phyloP scores from a whole-genome alignment of 2,113 vertebrate species.

The Prunella fulvescens region DNA sequence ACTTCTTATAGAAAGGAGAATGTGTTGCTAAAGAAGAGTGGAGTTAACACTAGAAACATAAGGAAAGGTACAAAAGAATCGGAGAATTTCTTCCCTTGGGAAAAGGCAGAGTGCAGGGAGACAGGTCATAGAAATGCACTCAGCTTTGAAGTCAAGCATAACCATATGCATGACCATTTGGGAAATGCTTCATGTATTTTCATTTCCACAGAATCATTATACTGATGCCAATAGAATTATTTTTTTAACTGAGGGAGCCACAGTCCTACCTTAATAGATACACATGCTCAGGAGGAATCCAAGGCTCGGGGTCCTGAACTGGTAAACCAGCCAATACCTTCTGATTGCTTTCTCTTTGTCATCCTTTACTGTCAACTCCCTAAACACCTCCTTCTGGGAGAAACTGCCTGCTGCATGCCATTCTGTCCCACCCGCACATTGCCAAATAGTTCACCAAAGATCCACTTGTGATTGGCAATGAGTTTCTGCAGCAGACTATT shows the following conservation, averaged over 20 bases:
- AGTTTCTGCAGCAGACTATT: not conserved
- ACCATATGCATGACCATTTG: constrained; percentile 3
- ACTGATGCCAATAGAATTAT: not conserved
- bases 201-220: not conserved
- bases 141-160: constrained; percentile 40
- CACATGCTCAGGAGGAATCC: not conserved
- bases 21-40: not conserved
- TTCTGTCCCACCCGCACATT: not conserved
- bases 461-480: not conserved
- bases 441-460: not conserved
- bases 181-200: constrained; percentile 38
- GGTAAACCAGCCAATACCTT: not conserved
- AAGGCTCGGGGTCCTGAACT: not conserved
- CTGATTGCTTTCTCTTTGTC: not conserved
- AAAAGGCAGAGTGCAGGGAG: not conserved
- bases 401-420: not conserved
- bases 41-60: not conserved
- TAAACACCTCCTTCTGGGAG: not conserved
- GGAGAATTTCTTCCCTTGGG: not conserved
- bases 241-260: not conserved
- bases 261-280: not conserved
- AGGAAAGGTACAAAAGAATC: not conserved
- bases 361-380: not conserved
- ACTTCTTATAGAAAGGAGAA: not conserved
- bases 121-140: not conserved